These are phyloP conservation scores for Trematomus loennbergii DNA, from an alignment of 2,113 vertebrate genomes.

Conservation along the genomic window DNA sequence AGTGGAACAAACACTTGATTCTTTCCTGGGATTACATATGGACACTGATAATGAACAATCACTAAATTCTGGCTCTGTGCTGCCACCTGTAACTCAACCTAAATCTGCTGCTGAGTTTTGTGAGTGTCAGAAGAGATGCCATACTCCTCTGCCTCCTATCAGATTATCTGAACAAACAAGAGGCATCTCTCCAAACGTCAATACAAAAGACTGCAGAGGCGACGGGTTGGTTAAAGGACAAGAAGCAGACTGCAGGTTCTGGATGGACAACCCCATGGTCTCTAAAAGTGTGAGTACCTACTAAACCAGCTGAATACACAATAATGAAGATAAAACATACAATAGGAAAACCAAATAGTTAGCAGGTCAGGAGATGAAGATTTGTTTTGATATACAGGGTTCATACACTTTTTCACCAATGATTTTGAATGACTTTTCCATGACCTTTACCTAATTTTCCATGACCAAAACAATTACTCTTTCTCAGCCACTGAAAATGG, in stretches of 20 bases:
- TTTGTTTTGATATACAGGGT: too few relatives aligned
- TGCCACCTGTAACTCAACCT: slow-evolving; percentile 15
- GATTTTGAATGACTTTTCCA: too few relatives aligned
- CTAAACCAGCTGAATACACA: background rate
- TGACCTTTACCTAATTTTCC: too few relatives aligned
- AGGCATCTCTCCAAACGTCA: background rate
- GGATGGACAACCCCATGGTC: slow-evolving; percentile 30
- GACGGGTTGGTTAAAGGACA: background rate
- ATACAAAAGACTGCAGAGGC: background rate
- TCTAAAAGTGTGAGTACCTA: slow-evolving; percentile 55
- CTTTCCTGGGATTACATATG: background rate
- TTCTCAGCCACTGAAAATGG: too few relatives aligned
- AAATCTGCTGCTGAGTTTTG: background rate
- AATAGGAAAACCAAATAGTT: too few relatives aligned
- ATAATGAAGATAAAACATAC: too few relatives aligned
- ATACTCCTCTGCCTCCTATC: slow-evolving; percentile 27
- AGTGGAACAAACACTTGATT: slow-evolving; percentile 7
- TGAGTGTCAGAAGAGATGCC: background rate
- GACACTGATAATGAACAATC: background rate
- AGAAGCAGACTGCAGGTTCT: slow-evolving; percentile 21
- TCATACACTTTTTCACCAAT: too few relatives aligned
- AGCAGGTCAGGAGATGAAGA: too few relatives aligned
- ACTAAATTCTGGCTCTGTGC: slow-evolving; percentile 4
- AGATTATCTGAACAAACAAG: slow-evolving; percentile 15
- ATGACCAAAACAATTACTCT: too few relatives aligned